A percentile compares a stretch with the other conserved stretches of the same genome.
These are phyloP conservation scores for Nephrotoma appendiculata DNA, from an alignment of 2,888 invertebrate species.

Conservation along the genomic window DNA sequence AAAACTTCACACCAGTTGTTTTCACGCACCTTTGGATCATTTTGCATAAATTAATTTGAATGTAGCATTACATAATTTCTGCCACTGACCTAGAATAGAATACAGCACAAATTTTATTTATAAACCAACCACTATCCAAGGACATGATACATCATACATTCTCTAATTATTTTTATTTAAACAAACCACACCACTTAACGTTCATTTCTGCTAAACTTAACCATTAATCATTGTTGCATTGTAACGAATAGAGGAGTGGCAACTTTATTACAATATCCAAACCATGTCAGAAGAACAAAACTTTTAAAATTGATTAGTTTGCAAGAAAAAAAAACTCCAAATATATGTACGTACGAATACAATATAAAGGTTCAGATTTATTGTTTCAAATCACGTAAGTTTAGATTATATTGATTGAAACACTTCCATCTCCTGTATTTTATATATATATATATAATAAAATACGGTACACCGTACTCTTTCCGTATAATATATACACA, in stretches of 20 bases:
- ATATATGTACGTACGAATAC: background rate
- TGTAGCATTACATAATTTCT: too few relatives aligned
- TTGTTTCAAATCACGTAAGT: background rate
- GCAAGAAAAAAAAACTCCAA: background rate
- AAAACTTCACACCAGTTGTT: too few relatives aligned
- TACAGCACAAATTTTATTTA: too few relatives aligned
- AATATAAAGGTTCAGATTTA: background rate
- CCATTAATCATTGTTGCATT: background rate
- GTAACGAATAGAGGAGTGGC: background rate
- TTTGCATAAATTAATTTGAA: too few relatives aligned
- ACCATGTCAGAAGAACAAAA: background rate
- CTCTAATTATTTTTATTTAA: background rate
- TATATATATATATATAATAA: background rate
- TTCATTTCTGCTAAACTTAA: background rate
- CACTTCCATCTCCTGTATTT: background rate
- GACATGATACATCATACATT: background rate
- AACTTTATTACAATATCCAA: background rate
- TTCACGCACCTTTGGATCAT: too few relatives aligned
- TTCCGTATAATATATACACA: background rate
- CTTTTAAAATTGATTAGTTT: background rate
- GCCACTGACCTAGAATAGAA: too few relatives aligned
- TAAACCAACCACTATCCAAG: too few relatives aligned
- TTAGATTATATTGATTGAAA: background rate
- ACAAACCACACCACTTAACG: background rate
- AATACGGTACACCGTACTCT: background rate